Conservation (phyloP, 2,888 invertebrate species). For the Eulithis prunata region DNA sequence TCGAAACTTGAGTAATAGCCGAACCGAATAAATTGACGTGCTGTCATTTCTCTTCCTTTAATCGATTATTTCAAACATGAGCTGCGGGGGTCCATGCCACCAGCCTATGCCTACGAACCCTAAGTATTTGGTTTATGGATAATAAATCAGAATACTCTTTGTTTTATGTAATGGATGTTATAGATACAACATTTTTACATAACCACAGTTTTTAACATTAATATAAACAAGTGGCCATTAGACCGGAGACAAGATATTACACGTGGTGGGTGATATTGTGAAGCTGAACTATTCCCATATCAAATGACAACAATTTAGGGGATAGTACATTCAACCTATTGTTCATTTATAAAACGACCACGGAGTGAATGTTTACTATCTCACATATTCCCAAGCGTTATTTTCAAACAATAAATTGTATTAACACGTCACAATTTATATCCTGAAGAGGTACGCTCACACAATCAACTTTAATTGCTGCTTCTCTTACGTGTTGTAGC, state of each 20-base stretch:
- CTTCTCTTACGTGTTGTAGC: slow-evolving; percentile 69
- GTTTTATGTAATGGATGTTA: slow-evolving; percentile 35
- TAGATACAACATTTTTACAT: background rate
- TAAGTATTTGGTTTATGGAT: slow-evolving; percentile 64
- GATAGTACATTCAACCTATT: slow-evolving; percentile 56
- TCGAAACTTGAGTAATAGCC: slow-evolving; percentile 80
- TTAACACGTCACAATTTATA: slow-evolving; percentile 79
- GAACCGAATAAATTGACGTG: slow-evolving; percentile 75
- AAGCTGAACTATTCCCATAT: slow-evolving; percentile 43
- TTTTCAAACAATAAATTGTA: slow-evolving; percentile 75
- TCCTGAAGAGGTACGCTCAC: slow-evolving; percentile 58
- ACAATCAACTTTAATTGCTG: slow-evolving; percentile 80
- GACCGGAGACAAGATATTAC: background rate
- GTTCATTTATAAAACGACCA: slow-evolving; percentile 58
- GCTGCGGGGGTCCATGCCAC: slow-evolving; percentile 70
- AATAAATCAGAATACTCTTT: slow-evolving; percentile 70
- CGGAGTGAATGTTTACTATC: slow-evolving; percentile 64
- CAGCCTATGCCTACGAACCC: slow-evolving; percentile 58
- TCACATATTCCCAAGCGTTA: slow-evolving; percentile 71
- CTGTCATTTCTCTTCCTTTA: slow-evolving; percentile 83
- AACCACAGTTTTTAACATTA: slow-evolving; percentile 3
- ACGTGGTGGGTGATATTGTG: slow-evolving; percentile 4
- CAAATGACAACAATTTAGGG: slow-evolving; percentile 57
- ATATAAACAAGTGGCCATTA: background rate
- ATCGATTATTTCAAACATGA: slow-evolving; percentile 81